Base-by-base conservation (phyloP, 2,888 invertebrate genomes). In the Caenorhabditis doughertyi region DNA sequence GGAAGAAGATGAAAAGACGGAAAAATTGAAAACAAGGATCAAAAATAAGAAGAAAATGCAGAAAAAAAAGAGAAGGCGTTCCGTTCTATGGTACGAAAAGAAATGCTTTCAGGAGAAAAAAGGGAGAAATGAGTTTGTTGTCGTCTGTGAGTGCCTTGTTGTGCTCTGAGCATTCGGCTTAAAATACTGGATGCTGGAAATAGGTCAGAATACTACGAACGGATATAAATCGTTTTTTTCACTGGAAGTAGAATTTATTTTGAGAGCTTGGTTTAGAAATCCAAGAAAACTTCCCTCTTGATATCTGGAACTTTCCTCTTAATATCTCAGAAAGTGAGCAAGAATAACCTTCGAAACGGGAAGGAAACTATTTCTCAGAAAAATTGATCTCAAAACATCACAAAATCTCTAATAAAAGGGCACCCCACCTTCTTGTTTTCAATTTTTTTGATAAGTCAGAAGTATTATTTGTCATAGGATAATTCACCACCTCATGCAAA, bases 151-250 rank as follows among this genome's bases (percentile, higher is more conserved):
- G 51, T 25, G n/a, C 25, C 51, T 51, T 51, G 51, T 25, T 35
- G 62, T 62, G 29, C 39, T n/a, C n/a, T 11, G 18, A 21, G 49
- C 11, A 7, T 51, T 51, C 51, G 32, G 13, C 42, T 60, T 42
- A 35, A 27, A 62, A 29, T 25, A 23, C 21, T 7, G 13, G 9
- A 11, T 7, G 16, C 23, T 11, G 29, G 47, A 47, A 47, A 62
- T 47, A 47, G 47, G 47, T 62, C 56, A 58, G 47, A 29, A 65
- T 47, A 65, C 64, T 65, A 65, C 49, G 49, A 65, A 65, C 64
- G 35, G 64, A 65, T 49, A 49, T 65, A 35, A 25, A 51, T 65
- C 21, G 49, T 21, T 65, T 29, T 32, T 27, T 42, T 4, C n/a
- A n/a, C n/a, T n/a, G n/a, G n/a, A n/a, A n/a, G n/a, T n/a, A n/a